These are phyloP conservation scores for Heliornis fulica DNA, from an alignment of 2,113 vertebrate species.

Conservation along the genomic window DNA sequence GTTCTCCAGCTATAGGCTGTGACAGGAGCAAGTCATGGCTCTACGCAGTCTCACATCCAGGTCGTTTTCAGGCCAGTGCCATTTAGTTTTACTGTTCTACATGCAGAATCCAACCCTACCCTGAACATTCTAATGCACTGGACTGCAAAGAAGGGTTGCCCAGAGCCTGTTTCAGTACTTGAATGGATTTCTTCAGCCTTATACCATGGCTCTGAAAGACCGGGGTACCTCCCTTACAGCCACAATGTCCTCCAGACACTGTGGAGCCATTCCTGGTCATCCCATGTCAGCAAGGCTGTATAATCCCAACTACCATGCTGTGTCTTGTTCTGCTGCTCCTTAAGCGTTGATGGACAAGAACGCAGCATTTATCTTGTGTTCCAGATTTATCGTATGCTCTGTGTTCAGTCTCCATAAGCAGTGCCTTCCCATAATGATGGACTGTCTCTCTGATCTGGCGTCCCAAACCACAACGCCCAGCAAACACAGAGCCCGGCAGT, in stretches of 20 bases:
- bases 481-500: not conserved
- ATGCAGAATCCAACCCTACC: not conserved
- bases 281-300: not conserved
- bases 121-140: not conserved
- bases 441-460: not conserved
- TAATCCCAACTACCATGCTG: not conserved
- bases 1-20: not conserved
- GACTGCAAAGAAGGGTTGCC: not conserved
- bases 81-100: not conserved
- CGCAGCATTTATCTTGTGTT: not conserved
- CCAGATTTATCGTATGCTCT: not conserved
- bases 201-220: not conserved
- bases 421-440: not conserved
- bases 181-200: not conserved
- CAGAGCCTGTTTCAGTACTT: not conserved
- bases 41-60: not conserved
- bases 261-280: not conserved
- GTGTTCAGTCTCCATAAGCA: not conserved
- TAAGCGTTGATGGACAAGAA: not conserved
- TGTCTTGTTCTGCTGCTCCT: not conserved
- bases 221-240: not conserved
- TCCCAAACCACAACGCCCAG: constrained; percentile 15
- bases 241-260: not conserved
- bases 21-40: not conserved
- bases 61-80: not conserved